Evolutionary conservation across 2,113 vertebrate species (phyloP).

Genomic region (Origma solitaria): DNA sequence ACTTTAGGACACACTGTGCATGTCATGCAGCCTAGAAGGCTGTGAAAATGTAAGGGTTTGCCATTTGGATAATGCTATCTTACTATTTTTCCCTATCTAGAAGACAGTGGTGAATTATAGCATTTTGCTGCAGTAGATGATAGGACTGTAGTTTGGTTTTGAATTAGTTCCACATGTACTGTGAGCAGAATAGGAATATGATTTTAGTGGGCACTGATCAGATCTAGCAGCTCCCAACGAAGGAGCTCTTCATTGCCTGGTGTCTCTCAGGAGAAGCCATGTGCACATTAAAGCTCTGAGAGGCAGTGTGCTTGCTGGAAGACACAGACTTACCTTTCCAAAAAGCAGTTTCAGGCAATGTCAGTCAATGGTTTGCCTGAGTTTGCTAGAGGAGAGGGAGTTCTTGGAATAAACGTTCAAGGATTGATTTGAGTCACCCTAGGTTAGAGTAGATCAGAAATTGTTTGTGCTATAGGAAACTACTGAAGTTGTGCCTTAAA

Average conservation of each 20-base stretch:
- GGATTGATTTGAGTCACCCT: neutral
- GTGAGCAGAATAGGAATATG: neutral
- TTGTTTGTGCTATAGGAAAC: neutral
- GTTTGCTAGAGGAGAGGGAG: neutral
- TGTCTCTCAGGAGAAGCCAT: neutral
- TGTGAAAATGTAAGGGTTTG: neutral
- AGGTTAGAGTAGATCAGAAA: neutral
- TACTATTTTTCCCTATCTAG: neutral
- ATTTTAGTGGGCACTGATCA: neutral
- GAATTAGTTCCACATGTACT: neutral
- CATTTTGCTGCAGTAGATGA: neutral
- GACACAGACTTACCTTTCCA: neutral
- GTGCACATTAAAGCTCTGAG: neutral
- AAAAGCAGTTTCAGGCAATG: neutral
- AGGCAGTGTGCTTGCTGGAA: neutral
- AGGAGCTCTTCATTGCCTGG: neutral
- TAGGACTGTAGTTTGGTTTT: neutral
- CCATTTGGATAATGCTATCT: neutral
- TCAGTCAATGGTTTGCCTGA: neutral
- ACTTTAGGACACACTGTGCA: neutral
- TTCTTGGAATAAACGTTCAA: neutral
- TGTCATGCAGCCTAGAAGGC: neutral
- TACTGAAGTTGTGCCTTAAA: neutral
- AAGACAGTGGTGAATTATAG: neutral
- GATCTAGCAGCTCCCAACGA: neutral